phyloP scores from a whole-genome alignment of 2,888 invertebrate species.

The Yponomeuta sedellus region DNA sequence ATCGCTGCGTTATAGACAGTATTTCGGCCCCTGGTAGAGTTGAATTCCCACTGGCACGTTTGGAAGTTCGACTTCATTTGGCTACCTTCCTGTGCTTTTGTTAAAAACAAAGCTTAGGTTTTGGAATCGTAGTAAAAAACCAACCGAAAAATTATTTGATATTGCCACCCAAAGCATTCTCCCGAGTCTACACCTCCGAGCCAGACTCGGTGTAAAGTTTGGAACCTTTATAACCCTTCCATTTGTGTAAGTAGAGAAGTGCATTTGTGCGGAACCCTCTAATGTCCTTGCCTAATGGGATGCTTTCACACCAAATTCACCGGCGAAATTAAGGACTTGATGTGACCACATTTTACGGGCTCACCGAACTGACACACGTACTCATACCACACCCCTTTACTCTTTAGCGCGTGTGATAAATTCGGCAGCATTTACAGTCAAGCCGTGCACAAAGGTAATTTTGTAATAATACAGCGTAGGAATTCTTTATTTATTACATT shows the following conservation, averaged over 20 bases:
- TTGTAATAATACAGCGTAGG: too few relatives aligned
- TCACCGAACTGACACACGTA: not conserved
- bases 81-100: not conserved
- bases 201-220: not conserved
- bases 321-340: slow-evolving; percentile 23
- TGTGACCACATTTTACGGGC: not conserved
- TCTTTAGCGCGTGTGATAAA: not conserved
- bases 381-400: not conserved
- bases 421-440: too few relatives aligned
- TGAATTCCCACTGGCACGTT: not conserved
- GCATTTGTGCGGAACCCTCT: slow-evolving; percentile 24
- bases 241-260: slow-evolving; percentile 5
- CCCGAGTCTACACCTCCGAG: not conserved
- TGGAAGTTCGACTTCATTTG: not conserved
- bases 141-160: too few relatives aligned
- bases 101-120: not conserved
- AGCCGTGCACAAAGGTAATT: too few relatives aligned
- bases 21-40: not conserved
- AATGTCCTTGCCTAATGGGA: slow-evolving; percentile 34
- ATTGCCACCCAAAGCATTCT: too few relatives aligned
- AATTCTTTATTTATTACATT: too few relatives aligned
- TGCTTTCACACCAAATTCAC: slow-evolving; percentile 29
- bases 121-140: too few relatives aligned
- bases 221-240: not conserved
- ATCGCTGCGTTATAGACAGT: not conserved